Base-by-base conservation (phyloP, 2,113 vertebrate species). In the Heterocephalus glaber region DNA sequence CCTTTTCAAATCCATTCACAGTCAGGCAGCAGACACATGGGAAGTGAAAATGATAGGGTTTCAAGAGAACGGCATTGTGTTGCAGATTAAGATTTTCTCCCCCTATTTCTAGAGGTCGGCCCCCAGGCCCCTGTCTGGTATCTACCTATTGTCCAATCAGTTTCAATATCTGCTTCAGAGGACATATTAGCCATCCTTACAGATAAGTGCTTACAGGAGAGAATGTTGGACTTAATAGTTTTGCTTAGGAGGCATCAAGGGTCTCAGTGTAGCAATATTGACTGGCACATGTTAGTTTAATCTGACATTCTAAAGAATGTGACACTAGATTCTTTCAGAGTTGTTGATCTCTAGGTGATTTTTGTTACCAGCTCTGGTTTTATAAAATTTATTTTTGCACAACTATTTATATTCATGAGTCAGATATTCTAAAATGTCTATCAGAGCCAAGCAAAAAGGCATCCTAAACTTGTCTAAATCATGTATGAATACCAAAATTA, bases 1-100 rank as follows among this genome's bases (percentile, higher is more conserved):
- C 99, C 98, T 99, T 99, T 99, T 99, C 99, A 99, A 99, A 99
- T 99, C 99, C 99, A 99, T 99, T 99, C 99, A 99, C 99, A 99
- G 99, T 98, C 98, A 99, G 99, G 98, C 99, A 98, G 99, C 99
- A 98, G 99, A 98, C 98, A 98, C 99, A 98, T 98, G 98, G 99
- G 98, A 99, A 99, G 99, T 99, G 99, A 99, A 99, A 99, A 99
- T 99, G 99, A 99, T 99, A 99, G 99, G 99, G 99, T 99, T 99
- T 99, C 99, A 99, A 99, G 99, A 99, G 99, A 99, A 98, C 98
- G 97, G 99, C 98, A 99, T 99, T 99, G 99, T 99, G 98, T 99
- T 99, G 99, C 98, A 99, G 99, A 99, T 99, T 99, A 99, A 99
- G 99, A 99, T 99, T 99, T 99, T 99, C 99, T 99, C 98, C 99